Conservation (phyloP, 2,113 vertebrate genomes). For the Ginglymostoma cirratum region DNA sequence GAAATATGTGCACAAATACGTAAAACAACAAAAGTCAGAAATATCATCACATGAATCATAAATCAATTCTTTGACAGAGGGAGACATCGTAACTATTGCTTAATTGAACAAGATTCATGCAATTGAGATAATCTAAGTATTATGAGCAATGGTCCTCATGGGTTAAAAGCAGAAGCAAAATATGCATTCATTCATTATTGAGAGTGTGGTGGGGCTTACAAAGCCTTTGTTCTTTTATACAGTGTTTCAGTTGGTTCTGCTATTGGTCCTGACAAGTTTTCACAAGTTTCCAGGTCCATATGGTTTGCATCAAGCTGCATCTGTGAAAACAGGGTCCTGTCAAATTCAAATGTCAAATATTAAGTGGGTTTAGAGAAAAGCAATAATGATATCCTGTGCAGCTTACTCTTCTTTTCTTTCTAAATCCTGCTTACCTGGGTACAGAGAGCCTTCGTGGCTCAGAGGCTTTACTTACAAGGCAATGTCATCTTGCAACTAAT, state of each 20-base stretch:
- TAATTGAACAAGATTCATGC: not conserved
- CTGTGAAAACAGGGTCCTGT: constrained; percentile 31
- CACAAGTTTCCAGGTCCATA: not conserved
- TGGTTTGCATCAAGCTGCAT: not conserved
- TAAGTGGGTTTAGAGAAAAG: not conserved
- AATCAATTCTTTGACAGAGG: not conserved
- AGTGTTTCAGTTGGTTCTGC: not conserved
- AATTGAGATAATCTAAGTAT: not conserved
- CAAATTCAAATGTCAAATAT: constrained; percentile 23
- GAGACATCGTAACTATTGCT: not conserved
- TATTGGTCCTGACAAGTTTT: not conserved
- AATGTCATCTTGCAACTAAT: constrained; percentile 3
- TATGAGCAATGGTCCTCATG: not conserved
- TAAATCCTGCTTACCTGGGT: not conserved
- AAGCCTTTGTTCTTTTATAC: not conserved
- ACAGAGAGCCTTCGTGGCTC: not conserved
- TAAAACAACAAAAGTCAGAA: not conserved
- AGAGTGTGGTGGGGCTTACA: not conserved
- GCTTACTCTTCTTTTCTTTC: not conserved
- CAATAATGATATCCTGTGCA: not conserved
- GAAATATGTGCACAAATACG: not conserved
- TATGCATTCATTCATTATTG: not conserved
- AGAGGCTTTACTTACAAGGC: constrained; percentile 5
- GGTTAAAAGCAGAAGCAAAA: not conserved
- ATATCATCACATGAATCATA: not conserved